phyloP scores from a whole-genome alignment of 2,113 vertebrate species.

The Eptesicus fuscus region DNA sequence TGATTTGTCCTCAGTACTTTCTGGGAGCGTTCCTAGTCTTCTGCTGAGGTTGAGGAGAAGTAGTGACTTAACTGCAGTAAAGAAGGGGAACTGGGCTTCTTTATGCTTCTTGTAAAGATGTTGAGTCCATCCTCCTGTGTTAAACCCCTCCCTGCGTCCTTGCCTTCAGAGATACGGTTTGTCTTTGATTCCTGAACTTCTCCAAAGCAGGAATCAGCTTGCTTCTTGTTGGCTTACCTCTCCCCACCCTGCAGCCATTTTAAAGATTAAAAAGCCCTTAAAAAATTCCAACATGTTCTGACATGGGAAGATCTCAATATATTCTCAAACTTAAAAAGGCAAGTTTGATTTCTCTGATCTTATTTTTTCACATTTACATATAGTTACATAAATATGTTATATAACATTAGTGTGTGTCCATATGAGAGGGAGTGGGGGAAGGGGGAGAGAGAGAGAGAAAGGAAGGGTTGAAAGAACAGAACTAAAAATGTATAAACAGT shows the following conservation, averaged over 20 bases:
- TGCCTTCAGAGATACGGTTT: neutral
- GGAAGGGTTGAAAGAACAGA: neutral
- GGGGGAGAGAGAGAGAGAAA: neutral
- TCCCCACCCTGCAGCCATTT: neutral
- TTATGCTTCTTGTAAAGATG: neutral
- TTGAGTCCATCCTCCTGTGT: neutral
- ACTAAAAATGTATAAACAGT: neutral
- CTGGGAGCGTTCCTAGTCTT: neutral
- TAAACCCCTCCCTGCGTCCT: neutral
- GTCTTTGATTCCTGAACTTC: neutral
- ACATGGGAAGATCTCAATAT: neutral
- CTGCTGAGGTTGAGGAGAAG: neutral
- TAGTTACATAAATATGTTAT: neutral
- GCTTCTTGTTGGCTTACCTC: neutral
- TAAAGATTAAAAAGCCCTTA: neutral
- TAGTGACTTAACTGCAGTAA: neutral
- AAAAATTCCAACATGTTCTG: neutral
- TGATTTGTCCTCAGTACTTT: neutral
- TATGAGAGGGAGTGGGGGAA: neutral
- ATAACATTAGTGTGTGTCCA: neutral
- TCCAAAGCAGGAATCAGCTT: constrained; percentile 25
- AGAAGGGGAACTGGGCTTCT: neutral
- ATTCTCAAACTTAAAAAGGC: neutral
- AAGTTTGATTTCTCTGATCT: constrained; percentile 8
- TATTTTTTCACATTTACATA: neutral